Evolutionary conservation across 1,140 invertebrate genomes (phyloP), one percentile per base, ranked within the genome.

Genomic region (Trachymyrmex cornetzi): DNA sequence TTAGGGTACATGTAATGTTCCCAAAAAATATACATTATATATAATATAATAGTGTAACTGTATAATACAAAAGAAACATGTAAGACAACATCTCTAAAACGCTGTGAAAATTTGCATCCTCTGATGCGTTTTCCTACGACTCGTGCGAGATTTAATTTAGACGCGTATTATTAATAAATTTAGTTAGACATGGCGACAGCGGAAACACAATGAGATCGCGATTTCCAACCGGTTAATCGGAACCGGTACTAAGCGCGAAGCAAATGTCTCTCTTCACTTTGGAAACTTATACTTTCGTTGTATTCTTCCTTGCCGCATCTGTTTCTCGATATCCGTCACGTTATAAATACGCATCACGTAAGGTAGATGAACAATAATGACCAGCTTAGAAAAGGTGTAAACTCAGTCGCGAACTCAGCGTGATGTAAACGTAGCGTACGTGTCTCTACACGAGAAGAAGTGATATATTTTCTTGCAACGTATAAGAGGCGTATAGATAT

Each of bases 391-490:
- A 24, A 48, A 38, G 24, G 4, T 66, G 61, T 48, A 14, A 69
- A 80, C 27, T 53, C 67, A 80, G 63, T 69, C 77, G 27, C 63
- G 22, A 38, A 67, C 3, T 80, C 77, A 67, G 48, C 61, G 38
- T 34, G 27, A 57, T 11, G 24, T 4, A 69, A 71, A 34, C n/a
- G 44, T 80, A 69, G 30, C 38, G 38, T 72, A 81, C 48, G 48
- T 66, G 63, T 66, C 64, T n/a, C 24, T 27, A 69, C 69, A 74
- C n/a, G 59, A 84, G 79, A 77, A 64, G 79, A 64, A 61, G 84
- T 30, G 34, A 61, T 79, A 66, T 88, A 88, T 87, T 88, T 72
- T 72, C 77, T 61, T 75, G 81, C 63, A 59, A 50, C 53, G 53
- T 44, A 44, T 55, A 64, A 34, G 67, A 61, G 16, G n/a, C 63